Base-by-base conservation (phyloP, 2,113 vertebrate species). In the Mustela nigripes region DNA sequence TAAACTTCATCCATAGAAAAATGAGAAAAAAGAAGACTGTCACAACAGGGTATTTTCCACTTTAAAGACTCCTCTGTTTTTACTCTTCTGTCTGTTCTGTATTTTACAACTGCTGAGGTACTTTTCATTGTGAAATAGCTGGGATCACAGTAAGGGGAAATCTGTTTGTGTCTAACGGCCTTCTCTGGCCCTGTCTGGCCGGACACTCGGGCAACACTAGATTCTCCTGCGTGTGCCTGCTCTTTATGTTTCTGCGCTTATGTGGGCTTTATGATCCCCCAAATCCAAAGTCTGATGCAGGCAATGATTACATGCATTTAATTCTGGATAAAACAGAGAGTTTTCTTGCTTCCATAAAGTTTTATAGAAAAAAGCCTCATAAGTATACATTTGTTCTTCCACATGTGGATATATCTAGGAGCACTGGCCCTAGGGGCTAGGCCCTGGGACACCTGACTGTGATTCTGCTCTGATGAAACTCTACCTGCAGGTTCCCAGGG, bases 401-500 rank as follows among this genome's bases (percentile, higher is more conserved):
- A 3, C 4, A 19, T 11, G 22, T 39, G 39, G 39, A 39, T 39
- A 39, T 39, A 39, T 39, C 53, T 88, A 42, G 4, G 7, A 1
- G 7, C 39, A 24, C 45, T 33, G 18, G 74, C 1, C 1, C 19
- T 42, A 8, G 14, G 33, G 31, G 5, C 15, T 15, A 11, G 0
- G 5, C 28, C 33, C 28, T 0, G 7, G 28, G 26, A 48, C 42
- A 48, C 74, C 48, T 1, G 15, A 6, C 42, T 4, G 7, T 48
- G 42, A 45, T 18, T 48, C 14, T 48, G 74, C 42, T 18, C 74
- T 48, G 74, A 78, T 2, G 14, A 9, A 1, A 78, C 19, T 73
- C 18, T 50, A 5, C 31, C 42, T 0, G 0, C 21, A 19, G 42
- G n/a, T 26, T 42, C 48, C 83, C 19, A 16, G 62, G 5, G 0